Evolutionary conservation across 2,888 invertebrate genomes (phyloP), one percentile per base, ranked within the genome.

Genomic region (Eupeodes luniger): DNA sequence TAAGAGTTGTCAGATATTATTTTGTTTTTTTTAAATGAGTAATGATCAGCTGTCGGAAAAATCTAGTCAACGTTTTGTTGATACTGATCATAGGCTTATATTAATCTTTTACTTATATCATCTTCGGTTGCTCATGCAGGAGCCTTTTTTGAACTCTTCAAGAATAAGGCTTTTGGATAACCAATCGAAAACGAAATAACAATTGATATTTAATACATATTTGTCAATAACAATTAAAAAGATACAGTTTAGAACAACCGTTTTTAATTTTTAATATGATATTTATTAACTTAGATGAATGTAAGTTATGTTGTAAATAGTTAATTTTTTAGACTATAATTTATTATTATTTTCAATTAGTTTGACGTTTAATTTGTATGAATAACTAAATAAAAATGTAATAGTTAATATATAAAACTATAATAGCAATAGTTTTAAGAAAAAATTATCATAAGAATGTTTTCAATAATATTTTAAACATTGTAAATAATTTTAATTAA

Each of bases 251-350:
- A 40, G 6, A 40, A 40, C 40, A 40, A 9, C 5, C 9, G 40
- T 40, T 16, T 61, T 10, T n/a, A 61, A 10, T 16, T 16, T 19
- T 16, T 10, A 36, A 16, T 40, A 9, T 16, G 9, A 40, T 61
- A 40, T 61, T 61, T 36, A 61, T 61, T 36, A 16, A 40, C n/a
- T 34, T 27, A 7, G 14, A 34, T 14, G 6, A n/a, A 0, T 40
- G 16, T 40, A 40, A 61, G 19, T 19, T 70, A 62, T 53, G 5
- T 74, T 84, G 84, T 84, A 84, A 62, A 84, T 84, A 84, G 59
- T n/a, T 40, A 55, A 40, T 57, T 51, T 40, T 40, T 53, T 14
- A 27, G 6, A 4, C 4, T 10, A 51, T 53, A 53, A 53, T 53
- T 16, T 16, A 16, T 53, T 55, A 3, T 1, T 27, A 27, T 27